Percentiles rank a stretch among this genome's conserved stretches.
These are phyloP conservation scores for Agrilus cyanescens DNA, from an alignment of 2,888 invertebrate species.

Conservation along the genomic window DNA sequence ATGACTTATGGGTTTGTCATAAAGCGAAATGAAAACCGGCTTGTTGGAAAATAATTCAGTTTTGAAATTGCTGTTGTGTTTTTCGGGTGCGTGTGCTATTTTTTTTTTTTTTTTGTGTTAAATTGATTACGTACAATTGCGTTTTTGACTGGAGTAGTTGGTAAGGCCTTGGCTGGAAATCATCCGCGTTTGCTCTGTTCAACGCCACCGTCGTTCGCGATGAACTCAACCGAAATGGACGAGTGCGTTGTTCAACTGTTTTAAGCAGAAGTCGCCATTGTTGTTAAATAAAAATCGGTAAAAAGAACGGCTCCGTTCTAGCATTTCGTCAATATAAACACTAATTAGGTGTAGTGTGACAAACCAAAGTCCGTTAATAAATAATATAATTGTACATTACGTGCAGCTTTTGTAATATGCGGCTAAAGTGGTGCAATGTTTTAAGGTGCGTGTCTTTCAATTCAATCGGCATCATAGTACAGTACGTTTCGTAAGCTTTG, in stretches of 20 bases:
- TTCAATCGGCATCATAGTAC: conserved; percentile 23
- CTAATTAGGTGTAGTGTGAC: no score
- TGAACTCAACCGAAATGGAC: conserved; percentile 20
- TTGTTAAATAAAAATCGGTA: conserved; percentile 30
- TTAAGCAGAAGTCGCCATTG: conserved; percentile 35
- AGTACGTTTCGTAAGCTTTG: conserved; percentile 30
- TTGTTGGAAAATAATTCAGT: no score
- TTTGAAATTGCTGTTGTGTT: no score
- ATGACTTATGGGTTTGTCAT: no score
- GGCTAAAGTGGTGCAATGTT: conserved; percentile 35
- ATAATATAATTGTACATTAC: no score
- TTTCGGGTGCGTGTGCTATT: no score
- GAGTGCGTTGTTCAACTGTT: conserved; percentile 34
- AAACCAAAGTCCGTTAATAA: no score
- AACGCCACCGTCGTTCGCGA: conserved; percentile 25
- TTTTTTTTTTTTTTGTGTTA: no score
- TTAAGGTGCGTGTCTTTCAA: conserved; percentile 31
- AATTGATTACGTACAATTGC: conserved; percentile 3
- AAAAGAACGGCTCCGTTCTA: conserved; percentile 13
- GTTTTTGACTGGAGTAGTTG: conserved; percentile 18
- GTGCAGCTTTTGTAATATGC: conserved; percentile 21
- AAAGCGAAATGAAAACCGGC: no score
- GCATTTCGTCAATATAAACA: no score
- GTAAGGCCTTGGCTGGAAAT: conserved; percentile 24
- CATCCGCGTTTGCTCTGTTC: conserved; percentile 30